Base-by-base conservation (phyloP, 2,888 invertebrate species). In the Cecidostiba fungosa region DNA sequence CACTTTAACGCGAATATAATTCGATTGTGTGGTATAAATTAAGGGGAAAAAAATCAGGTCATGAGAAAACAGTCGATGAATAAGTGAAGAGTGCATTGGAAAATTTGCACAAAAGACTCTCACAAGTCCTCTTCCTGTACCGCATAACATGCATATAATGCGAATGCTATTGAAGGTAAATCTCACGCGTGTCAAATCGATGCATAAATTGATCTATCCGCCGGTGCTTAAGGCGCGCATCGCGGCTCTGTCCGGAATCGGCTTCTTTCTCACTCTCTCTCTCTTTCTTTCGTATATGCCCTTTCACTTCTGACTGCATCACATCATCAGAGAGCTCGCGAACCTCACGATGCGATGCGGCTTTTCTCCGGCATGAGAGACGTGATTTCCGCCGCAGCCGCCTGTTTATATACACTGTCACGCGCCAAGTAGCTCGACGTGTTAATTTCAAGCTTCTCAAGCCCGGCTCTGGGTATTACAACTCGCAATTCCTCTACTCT, bases 391-490 rank as follows among this genome's bases (percentile, higher is more conserved):
- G 54, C 84, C 19, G 19, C 0, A 50, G 50, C 66, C 43, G 8
- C 54, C 54, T 29, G 43, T 84, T 29, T 69, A 19, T 26, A 19
- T 16, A 32, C 32, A n/a, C 80, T 69, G 80, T 80, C 84, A 84
- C 23, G 84, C 79, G 39, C 74, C 80, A 84, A 84, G 80, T 84
- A 84, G 84, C 72, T 74, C 84, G 74, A 74, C 79, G 84, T 79
- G 84, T 79, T 84, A 84, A 84, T 84, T 84, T 84, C 66, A 72
- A 84, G 50, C 66, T 69, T 74, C 29, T 50, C 74, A 74, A 26
- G 23, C 47, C 54, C 47, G 3, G 23, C 47, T 0, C 5, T 1
- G 54, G 43, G 3, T 77, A 50, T 59, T 77, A 77, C n/a, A 39
- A n/a, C 77, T 70, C 23, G 77, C 69, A 39, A 69, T 77, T 54